Conservation (phyloP, 2,888 invertebrate species). For the Amiota mariae region DNA sequence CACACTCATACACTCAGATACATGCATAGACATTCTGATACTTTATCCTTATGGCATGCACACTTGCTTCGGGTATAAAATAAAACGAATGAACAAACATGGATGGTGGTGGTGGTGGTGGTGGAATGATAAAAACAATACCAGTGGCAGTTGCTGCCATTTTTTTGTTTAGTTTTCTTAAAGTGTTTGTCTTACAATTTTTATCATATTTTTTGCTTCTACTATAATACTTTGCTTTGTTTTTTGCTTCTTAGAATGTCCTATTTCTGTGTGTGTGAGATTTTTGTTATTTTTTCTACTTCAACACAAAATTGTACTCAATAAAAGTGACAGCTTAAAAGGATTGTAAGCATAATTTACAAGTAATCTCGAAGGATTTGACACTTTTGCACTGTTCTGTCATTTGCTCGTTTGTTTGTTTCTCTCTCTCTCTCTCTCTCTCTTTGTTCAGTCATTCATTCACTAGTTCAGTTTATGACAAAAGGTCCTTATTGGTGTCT, state of each 20-base stretch:
- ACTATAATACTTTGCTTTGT: not conserved
- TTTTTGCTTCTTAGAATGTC: not conserved
- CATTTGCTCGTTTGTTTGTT: not conserved
- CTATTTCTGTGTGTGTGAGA: not conserved
- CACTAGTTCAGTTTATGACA: no score
- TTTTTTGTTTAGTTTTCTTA: not conserved
- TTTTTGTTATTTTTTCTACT: conserved; percentile 50
- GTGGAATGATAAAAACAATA: not conserved
- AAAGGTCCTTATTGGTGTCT: no score
- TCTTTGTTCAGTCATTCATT: no score
- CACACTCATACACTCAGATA: no score
- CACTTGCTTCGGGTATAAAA: conserved; percentile 2
- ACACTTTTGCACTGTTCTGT: conserved; percentile 4
- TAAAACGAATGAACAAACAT: not conserved
- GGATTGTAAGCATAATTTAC: conserved; percentile 57
- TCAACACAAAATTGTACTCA: conserved; percentile 61
- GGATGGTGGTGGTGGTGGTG: not conserved
- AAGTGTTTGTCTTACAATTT: not conserved
- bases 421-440: not conserved
- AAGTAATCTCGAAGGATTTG: conserved; percentile 52
- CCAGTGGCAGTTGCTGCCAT: not conserved
- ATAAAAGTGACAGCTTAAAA: conserved; percentile 62
- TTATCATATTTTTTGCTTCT: not conserved
- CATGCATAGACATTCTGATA: no score
- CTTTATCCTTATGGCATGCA: no score